These are phyloP conservation scores for Chaetodon auriga DNA, from an alignment of 2,113 vertebrate species.

Conservation along the genomic window DNA sequence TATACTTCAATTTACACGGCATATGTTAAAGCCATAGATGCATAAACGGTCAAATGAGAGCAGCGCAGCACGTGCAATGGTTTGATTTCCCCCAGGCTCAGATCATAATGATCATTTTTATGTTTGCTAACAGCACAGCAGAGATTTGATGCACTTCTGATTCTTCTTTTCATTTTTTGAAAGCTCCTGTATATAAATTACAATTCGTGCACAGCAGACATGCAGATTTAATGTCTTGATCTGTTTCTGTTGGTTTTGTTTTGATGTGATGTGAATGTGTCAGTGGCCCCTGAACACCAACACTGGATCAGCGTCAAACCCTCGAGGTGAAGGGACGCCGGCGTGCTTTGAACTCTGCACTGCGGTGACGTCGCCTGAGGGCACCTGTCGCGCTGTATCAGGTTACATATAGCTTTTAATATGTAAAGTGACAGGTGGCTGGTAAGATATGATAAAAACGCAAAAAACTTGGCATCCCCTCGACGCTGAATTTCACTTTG, in stretches of 20 bases:
- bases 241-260: slow-evolving; percentile 7
- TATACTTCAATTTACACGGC: neutral
- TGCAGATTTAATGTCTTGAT: slow-evolving; percentile 41
- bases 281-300: slow-evolving; percentile 62
- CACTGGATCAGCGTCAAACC: slow-evolving; percentile 48
- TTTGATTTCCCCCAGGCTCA: slow-evolving; percentile 51
- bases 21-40: neutral
- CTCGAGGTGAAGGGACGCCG: neutral
- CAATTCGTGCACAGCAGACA: slow-evolving; percentile 17
- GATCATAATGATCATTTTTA: slow-evolving; percentile 2
- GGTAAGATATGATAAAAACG: slow-evolving; percentile 12
- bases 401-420: slow-evolving; percentile 17
- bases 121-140: neutral
- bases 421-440: slow-evolving; percentile 19
- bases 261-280: slow-evolving; percentile 32
- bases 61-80: slow-evolving; percentile 24
- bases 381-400: slow-evolving; percentile 8
- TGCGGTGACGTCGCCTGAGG: slow-evolving; percentile 34
- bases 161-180: slow-evolving; percentile 5
- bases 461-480: neutral
- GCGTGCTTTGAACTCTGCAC: slow-evolving; percentile 32
- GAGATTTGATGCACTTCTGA: slow-evolving; percentile 2
- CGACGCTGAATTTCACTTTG: slow-evolving; percentile 16
- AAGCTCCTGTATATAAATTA: slow-evolving; percentile 28
- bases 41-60: neutral